These are phyloP conservation scores for Camponotus pennsylvanicus DNA, from an alignment of 1,140 invertebrate species.

Conservation along the genomic window DNA sequence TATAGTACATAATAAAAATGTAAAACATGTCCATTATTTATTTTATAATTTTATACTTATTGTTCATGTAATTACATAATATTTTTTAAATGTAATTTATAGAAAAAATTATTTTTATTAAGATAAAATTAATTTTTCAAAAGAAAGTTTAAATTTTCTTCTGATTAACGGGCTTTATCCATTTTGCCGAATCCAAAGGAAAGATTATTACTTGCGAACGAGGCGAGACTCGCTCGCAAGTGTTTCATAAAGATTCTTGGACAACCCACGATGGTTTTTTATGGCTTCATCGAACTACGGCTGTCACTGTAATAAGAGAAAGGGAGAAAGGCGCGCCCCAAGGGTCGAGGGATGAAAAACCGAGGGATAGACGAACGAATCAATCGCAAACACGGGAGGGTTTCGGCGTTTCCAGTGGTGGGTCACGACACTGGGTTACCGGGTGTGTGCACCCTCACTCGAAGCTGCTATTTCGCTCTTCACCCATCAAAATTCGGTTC, in stretches of 20 bases:
- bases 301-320: slow-evolving; percentile 65
- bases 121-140: neutral
- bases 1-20: no score
- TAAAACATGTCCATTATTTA: no score
- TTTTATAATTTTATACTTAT: neutral
- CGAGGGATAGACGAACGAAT: slow-evolving; percentile 77
- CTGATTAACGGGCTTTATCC: slow-evolving; percentile 12
- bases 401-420: slow-evolving; percentile 68
- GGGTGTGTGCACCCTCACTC: slow-evolving; percentile 66
- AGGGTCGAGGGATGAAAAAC: slow-evolving; percentile 75
- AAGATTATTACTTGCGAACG: slow-evolving; percentile 32
- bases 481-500: slow-evolving; percentile 46
- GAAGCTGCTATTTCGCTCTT: slow-evolving; percentile 56
- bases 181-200: slow-evolving; percentile 15
- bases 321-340: slow-evolving; percentile 65
- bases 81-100: neutral
- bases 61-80: neutral
- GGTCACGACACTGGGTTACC: slow-evolving; percentile 74
- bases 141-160: neutral
- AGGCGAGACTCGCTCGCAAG: slow-evolving; percentile 6
- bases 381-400: slow-evolving; percentile 77
- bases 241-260: slow-evolving; percentile 64
- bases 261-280: slow-evolving; percentile 40
- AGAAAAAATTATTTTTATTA: neutral
- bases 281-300: slow-evolving; percentile 63